Evolutionary conservation across 2,797 vertebrate species (phyloP), one percentile per base, ranked within the genome.

Genomic region (Amazonetta brasiliensis): DNA sequence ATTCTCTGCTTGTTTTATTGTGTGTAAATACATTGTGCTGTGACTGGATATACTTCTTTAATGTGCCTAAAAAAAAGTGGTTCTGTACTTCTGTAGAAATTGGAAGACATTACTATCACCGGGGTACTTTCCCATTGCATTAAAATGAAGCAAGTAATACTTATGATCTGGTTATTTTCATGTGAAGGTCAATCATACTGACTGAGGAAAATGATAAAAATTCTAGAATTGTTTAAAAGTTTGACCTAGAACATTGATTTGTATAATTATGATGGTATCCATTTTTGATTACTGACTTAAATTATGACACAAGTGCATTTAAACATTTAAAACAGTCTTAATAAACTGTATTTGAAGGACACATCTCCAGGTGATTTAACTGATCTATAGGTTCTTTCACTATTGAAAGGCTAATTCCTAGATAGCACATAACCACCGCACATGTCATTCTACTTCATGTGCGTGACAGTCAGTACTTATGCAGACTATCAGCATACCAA

Each of bases 21-120:
- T 64, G 30, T 3, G 1, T 44, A 55, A 82, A 44, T 10, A 35
- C 3, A 5, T 10, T 2, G 2, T 54, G 8, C 25, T n/a, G 5
- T 71, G 39, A 31, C 59, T 39, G 33, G 55, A 19, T 5, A 64
- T 25, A 43, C 6, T 18, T 56, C 19, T 35, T 68, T 31, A 79
- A 21, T 2, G 23, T 66, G 3, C 11, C 17, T 63, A 52, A 91
- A 46, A 23, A 78, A 31, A 82, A 84, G 3, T 12, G 2, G 3
- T 84, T 76, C 44, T 69, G 19, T 14, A 4, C 2, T 43, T 73
- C 50, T 5, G 1, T 11, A 75, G 33, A 71, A 35, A 9, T 23
- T 26, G 22, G 37, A 84, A 87, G 23, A 39, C 56, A 23, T 33
- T 8, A 5, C 4, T 62, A 52, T 37, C 52, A 89, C 20, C 21